Percentiles rank a stretch among this genome's conserved stretches.
These are phyloP conservation scores for Poeciliopsis presidionis DNA, from an alignment of 2,797 vertebrate genomes.

Conservation along the genomic window DNA sequence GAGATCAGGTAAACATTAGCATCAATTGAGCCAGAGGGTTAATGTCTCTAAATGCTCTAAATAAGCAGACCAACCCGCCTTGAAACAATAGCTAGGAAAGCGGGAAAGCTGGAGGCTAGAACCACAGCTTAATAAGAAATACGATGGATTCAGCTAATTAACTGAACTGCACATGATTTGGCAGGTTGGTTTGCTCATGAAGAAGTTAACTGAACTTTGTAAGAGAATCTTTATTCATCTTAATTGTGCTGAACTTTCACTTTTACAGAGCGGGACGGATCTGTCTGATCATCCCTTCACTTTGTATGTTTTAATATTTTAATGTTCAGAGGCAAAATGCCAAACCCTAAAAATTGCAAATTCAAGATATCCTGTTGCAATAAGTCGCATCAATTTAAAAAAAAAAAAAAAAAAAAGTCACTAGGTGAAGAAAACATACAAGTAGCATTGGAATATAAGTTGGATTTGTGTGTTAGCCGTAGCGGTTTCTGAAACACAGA, in stretches of 20 bases:
- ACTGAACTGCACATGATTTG: background rate
- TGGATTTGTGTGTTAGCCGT: too few relatives aligned
- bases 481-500: too few relatives aligned
- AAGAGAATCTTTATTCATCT: background rate
- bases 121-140: background rate
- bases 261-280: background rate
- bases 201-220: background rate
- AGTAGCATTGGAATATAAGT: too few relatives aligned
- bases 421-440: too few relatives aligned
- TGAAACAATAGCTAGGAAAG: background rate
- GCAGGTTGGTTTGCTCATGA: background rate
- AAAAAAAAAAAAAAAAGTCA: too few relatives aligned
- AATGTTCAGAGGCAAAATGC: background rate
- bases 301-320: background rate
- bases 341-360: background rate
- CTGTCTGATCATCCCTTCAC: background rate
- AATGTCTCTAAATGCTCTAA: conserved; percentile 1
- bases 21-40: background rate
- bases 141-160: background rate
- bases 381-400: background rate
- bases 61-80: background rate
- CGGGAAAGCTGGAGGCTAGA: conserved; percentile 2
- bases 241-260: background rate
- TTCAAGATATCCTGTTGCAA: background rate
- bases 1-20: conserved; percentile 1